Evolutionary conservation across 2,797 vertebrate species (phyloP).

Genomic region (Monodelphis domestica): DNA sequence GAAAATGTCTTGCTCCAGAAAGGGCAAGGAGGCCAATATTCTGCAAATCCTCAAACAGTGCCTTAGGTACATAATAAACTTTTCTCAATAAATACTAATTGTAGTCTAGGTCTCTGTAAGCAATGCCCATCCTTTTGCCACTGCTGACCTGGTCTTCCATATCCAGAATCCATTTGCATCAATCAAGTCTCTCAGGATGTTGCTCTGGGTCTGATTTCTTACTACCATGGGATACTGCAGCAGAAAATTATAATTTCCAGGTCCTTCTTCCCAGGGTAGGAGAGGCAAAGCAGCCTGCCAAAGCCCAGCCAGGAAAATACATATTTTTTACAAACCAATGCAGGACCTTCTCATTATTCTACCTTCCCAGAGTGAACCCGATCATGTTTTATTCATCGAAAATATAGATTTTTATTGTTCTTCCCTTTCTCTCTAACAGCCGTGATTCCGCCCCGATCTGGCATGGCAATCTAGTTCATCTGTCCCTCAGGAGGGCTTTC

Average conservation of each 20-base stretch:
- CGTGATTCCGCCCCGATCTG: not conserved
- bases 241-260: not conserved
- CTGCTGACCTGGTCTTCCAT: not conserved
- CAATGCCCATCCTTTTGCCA: not conserved
- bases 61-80: not conserved
- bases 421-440: not conserved
- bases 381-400: slow-evolving; percentile 59
- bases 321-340: not conserved
- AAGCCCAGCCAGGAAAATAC: not conserved
- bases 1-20: not conserved
- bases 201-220: not conserved
- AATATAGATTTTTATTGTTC: slow-evolving; percentile 59
- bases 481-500: fast-evolving
- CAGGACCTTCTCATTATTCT: slow-evolving; percentile 23
- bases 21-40: not conserved
- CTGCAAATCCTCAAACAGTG: not conserved
- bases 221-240: fast-evolving
- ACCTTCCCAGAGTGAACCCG: slow-evolving; percentile 10
- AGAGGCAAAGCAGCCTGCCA: not conserved
- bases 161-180: not conserved
- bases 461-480: not conserved
- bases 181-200: not conserved
- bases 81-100: not conserved
- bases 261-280: not conserved
- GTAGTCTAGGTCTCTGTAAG: not conserved